Evolutionary conservation across 2,113 vertebrate species (phyloP).

Genomic region (Todiramphus chloris): DNA sequence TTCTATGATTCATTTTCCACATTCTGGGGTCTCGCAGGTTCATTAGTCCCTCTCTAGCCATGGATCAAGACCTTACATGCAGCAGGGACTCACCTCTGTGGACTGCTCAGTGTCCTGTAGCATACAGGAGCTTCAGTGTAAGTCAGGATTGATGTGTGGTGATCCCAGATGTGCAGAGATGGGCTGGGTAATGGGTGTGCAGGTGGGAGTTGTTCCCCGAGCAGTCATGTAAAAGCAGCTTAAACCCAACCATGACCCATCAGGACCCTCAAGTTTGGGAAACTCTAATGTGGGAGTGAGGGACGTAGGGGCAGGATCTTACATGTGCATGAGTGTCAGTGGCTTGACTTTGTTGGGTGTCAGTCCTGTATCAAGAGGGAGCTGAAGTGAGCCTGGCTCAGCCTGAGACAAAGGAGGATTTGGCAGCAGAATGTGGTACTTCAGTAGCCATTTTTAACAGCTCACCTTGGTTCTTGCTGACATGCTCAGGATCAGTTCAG

Average conservation of each 20-base stretch:
- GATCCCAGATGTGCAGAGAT: fast-evolving
- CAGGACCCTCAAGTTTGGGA: background rate
- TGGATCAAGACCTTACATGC: background rate
- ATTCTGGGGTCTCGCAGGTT: background rate
- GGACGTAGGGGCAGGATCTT: background rate
- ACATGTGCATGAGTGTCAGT: fast-evolving
- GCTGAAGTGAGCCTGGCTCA: background rate
- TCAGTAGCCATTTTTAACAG: background rate
- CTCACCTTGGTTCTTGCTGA: background rate
- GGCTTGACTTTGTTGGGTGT: background rate
- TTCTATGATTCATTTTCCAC: background rate
- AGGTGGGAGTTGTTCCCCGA: fast-evolving
- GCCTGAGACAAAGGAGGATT: background rate
- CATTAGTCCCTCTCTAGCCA: background rate
- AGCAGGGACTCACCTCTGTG: background rate
- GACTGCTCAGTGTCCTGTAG: background rate
- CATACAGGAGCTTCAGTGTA: background rate
- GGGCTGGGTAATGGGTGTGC: no score
- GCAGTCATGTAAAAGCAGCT: background rate
- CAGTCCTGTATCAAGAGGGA: background rate
- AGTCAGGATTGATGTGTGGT: no score
- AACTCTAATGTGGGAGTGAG: background rate
- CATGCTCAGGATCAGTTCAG: background rate
- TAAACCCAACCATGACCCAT: background rate
- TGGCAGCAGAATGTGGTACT: background rate